Evolutionary conservation across 2,888 invertebrate genomes (phyloP), one percentile per base, ranked within the genome.

Genomic region (Drosophila mettleri): DNA sequence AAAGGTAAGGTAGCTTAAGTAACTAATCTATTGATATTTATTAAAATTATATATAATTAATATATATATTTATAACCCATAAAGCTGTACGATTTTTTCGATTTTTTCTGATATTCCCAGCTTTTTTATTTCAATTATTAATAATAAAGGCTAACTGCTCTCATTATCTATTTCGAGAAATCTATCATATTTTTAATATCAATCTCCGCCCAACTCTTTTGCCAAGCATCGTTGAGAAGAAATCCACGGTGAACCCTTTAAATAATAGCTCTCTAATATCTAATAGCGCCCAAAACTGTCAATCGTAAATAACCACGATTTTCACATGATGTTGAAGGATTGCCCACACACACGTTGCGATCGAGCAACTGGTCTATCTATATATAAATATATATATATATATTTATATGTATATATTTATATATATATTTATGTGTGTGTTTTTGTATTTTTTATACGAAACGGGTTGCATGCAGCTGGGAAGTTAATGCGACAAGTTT

Each of bases 401-500:
- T 31, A 3, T 5, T 2, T 31, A 31, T 31, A 18, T 6, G 27
- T 7, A 16, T 12, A 33, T 14, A 31, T 14, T 18, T 20, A 20
- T 31, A 10, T 14, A 20, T 14, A 8, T 33, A 22, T 20, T 2
- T 46, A 1, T 46, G 4, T 48, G 2, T 48, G 9, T 48, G 3
- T 31, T 7, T 18, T 0, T 18, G 12, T 46, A 1, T 18, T 18
- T 27, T 31, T 33, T 48, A 49, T 34, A 20, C 49, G 57, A 69
- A 53, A 78, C 64, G 74, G 69, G 71, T 72, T 59, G 74, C 48
- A 78, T 78, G 79, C 69, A 66, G 63, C 77, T 82, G 83, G 67
- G 75, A 84, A 72, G 87, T 80, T 75, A 82, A 86, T 87, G 87
- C 86, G 86, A 86, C 86, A 86, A 87, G 86, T 85, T 82, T 83